These are phyloP conservation scores for Tenthredo amoena DNA, from an alignment of 2,888 invertebrate species.

Conservation along the genomic window DNA sequence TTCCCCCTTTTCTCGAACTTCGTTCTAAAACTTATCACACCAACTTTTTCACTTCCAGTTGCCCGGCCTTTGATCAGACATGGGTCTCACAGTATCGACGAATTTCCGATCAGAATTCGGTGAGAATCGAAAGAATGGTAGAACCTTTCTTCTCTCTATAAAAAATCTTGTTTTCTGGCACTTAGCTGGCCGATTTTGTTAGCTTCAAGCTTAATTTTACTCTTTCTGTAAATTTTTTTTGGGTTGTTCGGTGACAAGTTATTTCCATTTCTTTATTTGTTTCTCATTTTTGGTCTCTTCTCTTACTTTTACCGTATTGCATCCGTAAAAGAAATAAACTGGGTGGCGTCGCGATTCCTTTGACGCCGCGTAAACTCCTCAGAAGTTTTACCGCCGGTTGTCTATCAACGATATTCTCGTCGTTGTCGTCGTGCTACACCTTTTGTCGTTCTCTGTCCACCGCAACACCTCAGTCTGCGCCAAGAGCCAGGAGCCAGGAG, in stretches of 20 bases:
- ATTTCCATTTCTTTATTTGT: background rate
- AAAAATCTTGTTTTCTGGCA: background rate
- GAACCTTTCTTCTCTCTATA: no score
- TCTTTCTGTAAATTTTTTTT: background rate
- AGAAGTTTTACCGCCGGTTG: conserved; percentile 72
- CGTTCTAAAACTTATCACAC: background rate
- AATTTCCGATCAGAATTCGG: no score
- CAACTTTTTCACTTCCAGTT: no score
- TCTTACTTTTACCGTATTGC: background rate
- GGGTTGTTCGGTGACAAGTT: background rate
- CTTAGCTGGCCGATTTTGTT: no score
- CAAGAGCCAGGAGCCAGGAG: background rate
- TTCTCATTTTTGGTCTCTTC: background rate
- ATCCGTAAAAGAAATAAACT: background rate
- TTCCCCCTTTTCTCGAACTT: background rate
- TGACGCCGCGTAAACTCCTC: conserved; percentile 56
- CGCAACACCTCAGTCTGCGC: background rate
- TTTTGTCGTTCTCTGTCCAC: conserved; percentile 43
- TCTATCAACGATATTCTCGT: conserved; percentile 63
- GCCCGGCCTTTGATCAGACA: no score
- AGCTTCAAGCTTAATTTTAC: background rate
- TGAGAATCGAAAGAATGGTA: no score
- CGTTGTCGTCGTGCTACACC: background rate
- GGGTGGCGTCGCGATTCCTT: background rate
- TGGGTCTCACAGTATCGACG: no score